These are phyloP conservation scores for Heliconius cydno DNA, from an alignment of 2,888 invertebrate species.

Conservation along the genomic window DNA sequence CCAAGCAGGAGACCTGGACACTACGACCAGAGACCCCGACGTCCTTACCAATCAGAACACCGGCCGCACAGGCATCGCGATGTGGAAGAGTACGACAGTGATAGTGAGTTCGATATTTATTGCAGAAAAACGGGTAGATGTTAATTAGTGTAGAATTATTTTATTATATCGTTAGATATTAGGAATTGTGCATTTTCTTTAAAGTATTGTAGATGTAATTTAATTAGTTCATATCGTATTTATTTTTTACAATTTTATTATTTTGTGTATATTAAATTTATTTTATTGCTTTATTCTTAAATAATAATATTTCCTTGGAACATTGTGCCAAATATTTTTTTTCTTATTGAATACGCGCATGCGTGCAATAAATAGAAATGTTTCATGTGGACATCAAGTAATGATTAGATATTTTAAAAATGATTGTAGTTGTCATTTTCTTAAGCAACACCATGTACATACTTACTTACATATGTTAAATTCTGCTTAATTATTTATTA, in stretches of 20 bases:
- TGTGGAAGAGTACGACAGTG: conserved; percentile 62
- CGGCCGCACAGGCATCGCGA: conserved; percentile 57
- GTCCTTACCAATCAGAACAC: conserved; percentile 49
- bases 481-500: background rate
- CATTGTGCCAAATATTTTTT: conserved; percentile 18
- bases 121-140: conserved; percentile 70
- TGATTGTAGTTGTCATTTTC: background rate
- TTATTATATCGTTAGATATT: conserved; percentile 5
- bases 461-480: background rate
- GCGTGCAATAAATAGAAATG: background rate
- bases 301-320: conserved; percentile 1
- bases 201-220: conserved; percentile 38
- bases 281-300: background rate
- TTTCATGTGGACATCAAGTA: too few relatives aligned
- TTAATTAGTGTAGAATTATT: conserved; percentile 41
- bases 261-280: background rate
- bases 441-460: background rate
- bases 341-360: background rate
- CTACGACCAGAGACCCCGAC: conserved; percentile 47
- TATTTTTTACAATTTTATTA: background rate
- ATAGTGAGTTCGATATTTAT: conserved; percentile 55
- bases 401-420: too few relatives aligned
- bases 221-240: background rate
- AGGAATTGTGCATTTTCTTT: conserved; percentile 36
- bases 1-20: conserved; percentile 56